Evolutionary conservation across 2,113 vertebrate genomes (phyloP).

Genomic region (Gasterosteus nipponicus): DNA sequence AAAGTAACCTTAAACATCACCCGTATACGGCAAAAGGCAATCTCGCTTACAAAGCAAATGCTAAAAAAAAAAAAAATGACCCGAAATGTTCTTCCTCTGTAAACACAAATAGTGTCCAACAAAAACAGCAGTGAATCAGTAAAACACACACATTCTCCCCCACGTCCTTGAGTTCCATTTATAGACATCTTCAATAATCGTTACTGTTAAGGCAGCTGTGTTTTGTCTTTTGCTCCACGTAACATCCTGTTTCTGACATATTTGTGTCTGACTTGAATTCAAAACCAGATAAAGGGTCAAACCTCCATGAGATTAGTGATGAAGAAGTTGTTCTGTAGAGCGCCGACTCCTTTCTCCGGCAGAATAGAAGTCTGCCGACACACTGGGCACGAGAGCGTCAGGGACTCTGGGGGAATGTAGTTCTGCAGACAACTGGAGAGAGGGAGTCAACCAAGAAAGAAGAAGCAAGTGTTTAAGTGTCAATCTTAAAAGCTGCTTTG

Average conservation of each 20-base stretch:
- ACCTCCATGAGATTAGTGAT: conserved; percentile 97
- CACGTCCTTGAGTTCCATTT: not conserved
- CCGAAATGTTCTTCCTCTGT: conserved; percentile 26
- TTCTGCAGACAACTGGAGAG: conserved; percentile 89
- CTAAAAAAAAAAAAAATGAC: conserved; percentile 12
- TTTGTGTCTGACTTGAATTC: not conserved
- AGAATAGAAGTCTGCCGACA: conserved; percentile 95
- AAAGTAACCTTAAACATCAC: not conserved
- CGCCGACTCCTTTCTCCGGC: conserved; percentile 91
- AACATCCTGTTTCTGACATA: not conserved
- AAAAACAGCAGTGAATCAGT: conserved; percentile 1
- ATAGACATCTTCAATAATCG: not conserved
- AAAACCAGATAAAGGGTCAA: conserved; percentile 10
- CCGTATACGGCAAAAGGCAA: not conserved
- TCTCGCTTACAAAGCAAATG: not conserved
- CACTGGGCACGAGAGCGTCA: conserved; percentile 92
- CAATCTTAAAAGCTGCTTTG: conserved; percentile 4
- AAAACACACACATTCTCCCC: not conserved
- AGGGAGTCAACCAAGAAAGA: conserved; percentile 2
- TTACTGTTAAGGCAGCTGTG: not conserved
- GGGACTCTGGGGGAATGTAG: conserved; percentile 92
- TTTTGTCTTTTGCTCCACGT: not conserved
- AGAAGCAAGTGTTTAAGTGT: not conserved
- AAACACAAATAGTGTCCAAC: conserved; percentile 7
- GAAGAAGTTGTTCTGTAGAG: conserved; percentile 96